These are phyloP conservation scores for Dryococelus australis DNA, from an alignment of 2,888 invertebrate genomes.

Conservation along the genomic window DNA sequence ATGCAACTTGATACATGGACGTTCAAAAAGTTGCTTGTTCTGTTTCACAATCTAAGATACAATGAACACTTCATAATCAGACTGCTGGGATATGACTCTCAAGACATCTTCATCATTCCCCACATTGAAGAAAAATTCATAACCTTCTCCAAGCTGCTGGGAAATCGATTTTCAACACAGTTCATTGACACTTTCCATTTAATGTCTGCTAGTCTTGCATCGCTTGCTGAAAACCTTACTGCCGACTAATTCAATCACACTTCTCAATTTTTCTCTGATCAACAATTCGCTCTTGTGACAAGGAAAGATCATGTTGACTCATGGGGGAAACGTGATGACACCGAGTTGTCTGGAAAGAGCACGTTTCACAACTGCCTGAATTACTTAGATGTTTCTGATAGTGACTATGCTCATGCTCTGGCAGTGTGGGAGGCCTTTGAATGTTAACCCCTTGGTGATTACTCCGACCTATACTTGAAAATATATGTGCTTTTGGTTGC, in stretches of 20 bases:
- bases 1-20: not conserved
- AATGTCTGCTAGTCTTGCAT: not conserved
- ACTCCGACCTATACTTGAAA: not conserved
- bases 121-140: not conserved
- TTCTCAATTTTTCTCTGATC: not conserved
- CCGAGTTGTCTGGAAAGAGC: not conserved
- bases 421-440: constrained; percentile 27
- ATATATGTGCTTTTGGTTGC: not conserved
- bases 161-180: not conserved
- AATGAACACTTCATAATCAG: not conserved
- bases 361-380: constrained; percentile 19
- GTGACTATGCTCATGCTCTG: constrained; percentile 32
- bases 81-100: not conserved
- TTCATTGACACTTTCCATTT: not conserved
- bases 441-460: not conserved
- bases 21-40: not conserved
- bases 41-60: not conserved
- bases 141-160: not conserved
- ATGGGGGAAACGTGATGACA: not conserved
- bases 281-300: not conserved
- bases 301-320: constrained; percentile 23
- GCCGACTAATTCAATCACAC: not conserved
- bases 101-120: not conserved
- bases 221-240: not conserved
- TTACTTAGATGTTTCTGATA: not conserved